phyloP scores from a whole-genome alignment of 2,888 invertebrate species.

The Phalera bucephala region DNA sequence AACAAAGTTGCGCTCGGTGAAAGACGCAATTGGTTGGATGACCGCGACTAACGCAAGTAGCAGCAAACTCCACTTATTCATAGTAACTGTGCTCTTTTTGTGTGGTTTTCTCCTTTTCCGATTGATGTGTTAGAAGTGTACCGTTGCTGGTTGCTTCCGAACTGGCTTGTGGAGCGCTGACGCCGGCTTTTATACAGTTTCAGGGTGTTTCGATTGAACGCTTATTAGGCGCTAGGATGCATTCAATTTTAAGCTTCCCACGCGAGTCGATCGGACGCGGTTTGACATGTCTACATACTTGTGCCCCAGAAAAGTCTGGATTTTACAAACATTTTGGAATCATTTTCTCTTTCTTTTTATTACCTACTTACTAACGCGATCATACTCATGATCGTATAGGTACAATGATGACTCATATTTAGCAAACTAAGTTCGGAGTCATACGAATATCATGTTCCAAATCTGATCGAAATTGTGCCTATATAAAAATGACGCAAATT shows the following conservation, averaged over 20 bases:
- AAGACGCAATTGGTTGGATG: constrained; percentile 61
- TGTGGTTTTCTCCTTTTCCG: constrained; percentile 39
- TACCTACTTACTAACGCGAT: no score
- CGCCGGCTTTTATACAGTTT: constrained; percentile 58
- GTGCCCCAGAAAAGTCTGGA: no score
- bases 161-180: constrained; percentile 47
- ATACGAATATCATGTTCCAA: no score
- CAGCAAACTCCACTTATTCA: constrained; percentile 77
- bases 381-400: no score
- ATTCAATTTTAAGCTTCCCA: constrained; percentile 73
- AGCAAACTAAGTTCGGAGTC: no score
- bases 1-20: constrained; percentile 57
- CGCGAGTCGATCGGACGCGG: constrained; percentile 30
- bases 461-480: no score
- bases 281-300: constrained; percentile 19
- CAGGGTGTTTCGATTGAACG: constrained; percentile 47
- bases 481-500: no score
- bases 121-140: constrained; percentile 48
- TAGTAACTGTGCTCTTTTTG: constrained; percentile 63
- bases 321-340: no score
- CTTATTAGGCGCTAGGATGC: constrained; percentile 74
- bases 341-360: no score
- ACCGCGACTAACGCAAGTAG: constrained; percentile 69
- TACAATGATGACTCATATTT: no score
- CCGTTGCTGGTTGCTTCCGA: constrained; percentile 59